Evolutionary conservation across 2,797 vertebrate species (phyloP), one percentile per base, ranked within the genome.

Genomic region (Anguilla anguilla): DNA sequence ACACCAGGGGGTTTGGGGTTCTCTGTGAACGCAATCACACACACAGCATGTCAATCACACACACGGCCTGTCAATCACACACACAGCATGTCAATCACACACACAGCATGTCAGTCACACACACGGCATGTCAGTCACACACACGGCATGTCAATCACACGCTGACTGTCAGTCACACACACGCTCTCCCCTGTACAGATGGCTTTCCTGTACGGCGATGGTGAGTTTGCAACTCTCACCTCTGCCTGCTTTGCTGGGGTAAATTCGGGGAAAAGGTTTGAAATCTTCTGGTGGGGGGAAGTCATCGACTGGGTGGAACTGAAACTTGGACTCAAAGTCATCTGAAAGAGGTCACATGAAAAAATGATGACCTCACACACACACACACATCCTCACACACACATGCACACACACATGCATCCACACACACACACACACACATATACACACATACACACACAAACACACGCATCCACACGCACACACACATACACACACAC

Each of bases 241-340:
- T 96, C 95, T 95, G 91, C 96, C 90, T 91, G 97, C 97, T 95
- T 98, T 99, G 96, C 98, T 99, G 84, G 98, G 98, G 94, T 99
- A 99, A 89, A 94, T 95, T 91, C 97, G 97, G 93, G 97, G 97
- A 94, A 96, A 97, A 83, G 97, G 96, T 91, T 96, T 98, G 94
- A 97, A 99, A 90, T 97, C 97, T 72, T 99, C 98, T 0, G 98
- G 98, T 84, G 98, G 98, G 4, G 98, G 98, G 2, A 99, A 96
- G 87, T 99, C 98, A 91, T 98, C 98, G 84, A 98, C 91, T 0
- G 98, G 97, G 94, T 99, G 98, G 94, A 99, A 99, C 87, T 98
- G 97, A 94, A 99, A 99, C 94, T 99, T 99, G 1, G 98, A 99
- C 92, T 99, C 98, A 90, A 99, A 99, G 93, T 99, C 98, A 94